phyloP scores from a whole-genome alignment of 2,888 invertebrate genomes.

The Stenichneumon culpator region DNA sequence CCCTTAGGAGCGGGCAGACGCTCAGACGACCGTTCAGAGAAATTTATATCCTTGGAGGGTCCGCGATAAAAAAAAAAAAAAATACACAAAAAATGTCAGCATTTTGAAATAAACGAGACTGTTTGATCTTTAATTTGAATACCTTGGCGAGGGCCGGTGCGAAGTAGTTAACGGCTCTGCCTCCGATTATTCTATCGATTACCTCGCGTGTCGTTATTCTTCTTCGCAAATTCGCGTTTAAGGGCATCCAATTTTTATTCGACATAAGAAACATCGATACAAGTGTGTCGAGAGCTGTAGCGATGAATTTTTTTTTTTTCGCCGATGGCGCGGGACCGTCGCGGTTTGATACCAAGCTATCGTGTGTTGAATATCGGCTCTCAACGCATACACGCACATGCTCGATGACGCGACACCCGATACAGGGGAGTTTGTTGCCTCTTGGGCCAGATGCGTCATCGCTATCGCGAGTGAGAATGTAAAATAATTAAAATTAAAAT shows the following conservation, averaged over 20 bases:
- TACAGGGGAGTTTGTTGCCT: constrained; percentile 39
- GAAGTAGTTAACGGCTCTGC: not conserved
- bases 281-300: not conserved
- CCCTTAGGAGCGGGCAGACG: constrained; percentile 67
- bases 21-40: constrained; percentile 59
- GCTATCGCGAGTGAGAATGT: not conserved
- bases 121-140: not conserved
- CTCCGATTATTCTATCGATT: constrained; percentile 56
- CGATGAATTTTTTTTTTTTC: not conserved
- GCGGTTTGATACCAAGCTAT: not conserved
- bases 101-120: not conserved
- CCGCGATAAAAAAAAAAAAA: not conserved
- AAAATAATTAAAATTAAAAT: constrained; percentile 24
- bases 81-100: not conserved
- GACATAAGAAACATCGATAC: not conserved
- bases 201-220: constrained; percentile 17
- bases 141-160: constrained; percentile 20
- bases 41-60: not conserved
- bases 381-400: not conserved
- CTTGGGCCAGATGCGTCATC: constrained; percentile 51
- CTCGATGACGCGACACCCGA: constrained; percentile 49
- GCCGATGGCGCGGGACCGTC: not conserved
- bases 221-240: not conserved
- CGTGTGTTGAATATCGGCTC: not conserved
- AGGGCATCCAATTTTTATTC: constrained; percentile 7